These are phyloP conservation scores for Eupeodes corollae DNA, from an alignment of 1,140 invertebrate genomes.

Conservation along the genomic window DNA sequence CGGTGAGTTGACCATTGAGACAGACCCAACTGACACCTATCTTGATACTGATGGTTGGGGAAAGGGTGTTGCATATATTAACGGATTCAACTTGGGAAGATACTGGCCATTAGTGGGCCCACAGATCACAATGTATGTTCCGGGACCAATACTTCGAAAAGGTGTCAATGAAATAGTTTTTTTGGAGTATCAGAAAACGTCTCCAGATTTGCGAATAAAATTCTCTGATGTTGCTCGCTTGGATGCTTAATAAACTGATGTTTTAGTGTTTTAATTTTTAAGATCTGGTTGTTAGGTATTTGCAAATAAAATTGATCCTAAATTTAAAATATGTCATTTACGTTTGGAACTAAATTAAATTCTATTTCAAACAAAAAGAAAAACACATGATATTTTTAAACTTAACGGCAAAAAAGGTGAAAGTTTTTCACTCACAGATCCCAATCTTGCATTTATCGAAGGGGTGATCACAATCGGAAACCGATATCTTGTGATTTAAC, in stretches of 20 bases:
- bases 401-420: too few relatives aligned
- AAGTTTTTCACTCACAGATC: too few relatives aligned
- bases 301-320: constrained; percentile 1
- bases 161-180: constrained; percentile 1
- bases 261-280: background rate
- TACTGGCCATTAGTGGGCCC: constrained; percentile 53
- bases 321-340: too few relatives aligned
- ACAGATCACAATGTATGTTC: constrained; percentile 50
- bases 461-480: too few relatives aligned
- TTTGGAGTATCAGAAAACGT: constrained; percentile 3
- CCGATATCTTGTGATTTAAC: too few relatives aligned
- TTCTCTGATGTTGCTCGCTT: background rate
- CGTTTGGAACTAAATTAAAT: too few relatives aligned
- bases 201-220: background rate
- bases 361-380: too few relatives aligned
- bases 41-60: constrained; percentile 48
- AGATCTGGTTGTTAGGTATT: too few relatives aligned
- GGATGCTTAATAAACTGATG: background rate
- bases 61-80: constrained; percentile 49
- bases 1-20: constrained; percentile 1
- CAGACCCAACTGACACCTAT: constrained; percentile 43
- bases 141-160: constrained; percentile 15
- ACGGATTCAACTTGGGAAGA: constrained; percentile 47
- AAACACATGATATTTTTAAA: too few relatives aligned
- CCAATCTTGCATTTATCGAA: too few relatives aligned